Percentiles rank a stretch among this genome's conserved stretches.
phyloP scores from a whole-genome alignment of 2,797 vertebrate species.

The Channallabes apus region DNA sequence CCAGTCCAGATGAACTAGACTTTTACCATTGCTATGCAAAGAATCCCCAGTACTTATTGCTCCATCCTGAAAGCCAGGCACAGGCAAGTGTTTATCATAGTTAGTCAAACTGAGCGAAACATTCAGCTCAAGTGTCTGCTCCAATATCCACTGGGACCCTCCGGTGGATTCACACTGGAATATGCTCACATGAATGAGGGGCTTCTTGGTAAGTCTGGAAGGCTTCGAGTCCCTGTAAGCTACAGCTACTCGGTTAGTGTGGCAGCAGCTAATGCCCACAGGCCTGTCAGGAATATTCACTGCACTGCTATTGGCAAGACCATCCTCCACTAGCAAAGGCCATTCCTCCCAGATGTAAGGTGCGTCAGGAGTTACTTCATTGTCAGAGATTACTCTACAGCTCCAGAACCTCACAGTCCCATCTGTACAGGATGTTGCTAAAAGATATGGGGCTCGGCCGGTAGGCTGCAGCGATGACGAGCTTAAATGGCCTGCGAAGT shows the following conservation, averaged over 20 bases:
- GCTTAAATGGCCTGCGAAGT: constrained; percentile 86
- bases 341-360: constrained; percentile 93
- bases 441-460: constrained; percentile 89
- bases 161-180: constrained; percentile 98
- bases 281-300: constrained; percentile 83
- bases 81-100: constrained; percentile 67
- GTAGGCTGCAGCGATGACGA: constrained; percentile 91
- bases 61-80: constrained; percentile 67
- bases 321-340: constrained; percentile 89
- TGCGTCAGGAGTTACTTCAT: constrained; percentile 54
- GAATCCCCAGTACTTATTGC: constrained; percentile 66
- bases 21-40: constrained; percentile 69
- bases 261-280: constrained; percentile 90
- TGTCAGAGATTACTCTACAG: constrained; percentile 72
- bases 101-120: constrained; percentile 60
- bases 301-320: constrained; percentile 79
- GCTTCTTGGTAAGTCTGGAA: constrained; percentile 66
- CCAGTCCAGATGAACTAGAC: constrained; percentile 93
- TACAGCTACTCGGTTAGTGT: constrained; percentile 91
- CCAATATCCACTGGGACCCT: constrained; percentile 91
- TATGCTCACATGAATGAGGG: constrained; percentile 83
- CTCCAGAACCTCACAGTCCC: constrained; percentile 93
- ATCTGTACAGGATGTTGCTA: constrained; percentile 95
- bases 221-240: constrained; percentile 79
- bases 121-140: constrained; percentile 89